phyloP scores from a whole-genome alignment of 2,888 invertebrate species.

The Pachymerium ferrugineum region DNA sequence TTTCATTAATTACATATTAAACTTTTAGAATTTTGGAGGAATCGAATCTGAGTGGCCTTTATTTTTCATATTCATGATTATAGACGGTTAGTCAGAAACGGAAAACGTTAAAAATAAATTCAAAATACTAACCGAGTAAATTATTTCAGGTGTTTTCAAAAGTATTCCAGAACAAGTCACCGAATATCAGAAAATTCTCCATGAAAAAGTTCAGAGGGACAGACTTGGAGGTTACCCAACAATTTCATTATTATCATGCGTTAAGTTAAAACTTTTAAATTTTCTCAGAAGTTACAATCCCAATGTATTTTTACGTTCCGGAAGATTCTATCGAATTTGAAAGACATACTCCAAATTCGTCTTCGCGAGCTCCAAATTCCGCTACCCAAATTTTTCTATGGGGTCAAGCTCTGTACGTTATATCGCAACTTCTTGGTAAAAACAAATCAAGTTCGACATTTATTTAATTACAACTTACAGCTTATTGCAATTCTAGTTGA shows the following conservation, averaged over 20 bases:
- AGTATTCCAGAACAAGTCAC: slow-evolving; percentile 81
- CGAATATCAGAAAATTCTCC: slow-evolving; percentile 78
- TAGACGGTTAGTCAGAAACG: slow-evolving; percentile 84
- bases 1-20: neutral
- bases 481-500: slow-evolving; percentile 55
- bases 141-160: slow-evolving; percentile 45
- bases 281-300: slow-evolving; percentile 75
- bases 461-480: neutral
- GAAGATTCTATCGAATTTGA: slow-evolving; percentile 67
- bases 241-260: neutral
- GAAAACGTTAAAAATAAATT: neutral
- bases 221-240: slow-evolving; percentile 64
- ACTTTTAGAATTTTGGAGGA: slow-evolving; percentile 75
- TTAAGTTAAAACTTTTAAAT: slow-evolving; percentile 31
- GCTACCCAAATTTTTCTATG: slow-evolving; percentile 67
- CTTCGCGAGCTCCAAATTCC: slow-evolving; percentile 58
- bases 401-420: slow-evolving; percentile 94
- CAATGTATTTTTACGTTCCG: slow-evolving; percentile 87
- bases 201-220: slow-evolving; percentile 73
- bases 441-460: neutral
- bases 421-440: slow-evolving; percentile 72
- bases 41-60: slow-evolving; percentile 98
- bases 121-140: neutral
- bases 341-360: slow-evolving; percentile 62
- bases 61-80: slow-evolving; percentile 91